Percentiles rank a stretch among this genome's conserved stretches.
These are phyloP conservation scores for Galagoides demidoff DNA, from an alignment of 2,797 vertebrate species.

Conservation along the genomic window DNA sequence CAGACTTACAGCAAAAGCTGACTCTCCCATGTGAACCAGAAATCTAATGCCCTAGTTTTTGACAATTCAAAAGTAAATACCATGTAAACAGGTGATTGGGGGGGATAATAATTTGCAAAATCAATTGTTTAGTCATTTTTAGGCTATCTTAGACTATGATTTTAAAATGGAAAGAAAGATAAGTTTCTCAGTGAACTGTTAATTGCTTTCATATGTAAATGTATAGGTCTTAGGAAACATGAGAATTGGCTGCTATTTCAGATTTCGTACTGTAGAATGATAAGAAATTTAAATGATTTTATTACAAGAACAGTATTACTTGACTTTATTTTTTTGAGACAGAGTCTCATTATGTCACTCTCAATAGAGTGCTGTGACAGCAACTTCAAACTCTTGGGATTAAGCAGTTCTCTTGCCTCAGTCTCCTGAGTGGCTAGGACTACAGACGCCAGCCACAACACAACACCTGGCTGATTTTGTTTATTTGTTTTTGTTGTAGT, in stretches of 20 bases:
- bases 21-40: not conserved
- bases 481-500: too few species aligned
- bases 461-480: too few species aligned
- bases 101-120: not conserved
- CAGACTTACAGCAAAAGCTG: constrained; percentile 23
- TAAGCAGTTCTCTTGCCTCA: too few species aligned
- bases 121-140: constrained; percentile 1
- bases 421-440: too few species aligned
- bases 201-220: not conserved
- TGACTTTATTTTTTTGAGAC: not conserved
- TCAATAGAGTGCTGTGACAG: too few species aligned
- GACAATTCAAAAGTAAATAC: not conserved
- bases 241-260: constrained; percentile 34
- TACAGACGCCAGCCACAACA: too few species aligned
- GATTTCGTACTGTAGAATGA: not conserved
- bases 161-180: not conserved
- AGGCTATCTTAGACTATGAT: not conserved
- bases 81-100: not conserved
- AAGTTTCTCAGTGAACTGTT: not conserved
- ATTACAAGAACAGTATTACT: not conserved
- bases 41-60: not conserved
- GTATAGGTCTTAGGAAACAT: not conserved
- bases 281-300: not conserved
- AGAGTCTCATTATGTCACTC: too few species aligned
- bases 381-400: too few species aligned